Conservation (phyloP, 2,888 invertebrate species). For the Cantharis lateralis region DNA sequence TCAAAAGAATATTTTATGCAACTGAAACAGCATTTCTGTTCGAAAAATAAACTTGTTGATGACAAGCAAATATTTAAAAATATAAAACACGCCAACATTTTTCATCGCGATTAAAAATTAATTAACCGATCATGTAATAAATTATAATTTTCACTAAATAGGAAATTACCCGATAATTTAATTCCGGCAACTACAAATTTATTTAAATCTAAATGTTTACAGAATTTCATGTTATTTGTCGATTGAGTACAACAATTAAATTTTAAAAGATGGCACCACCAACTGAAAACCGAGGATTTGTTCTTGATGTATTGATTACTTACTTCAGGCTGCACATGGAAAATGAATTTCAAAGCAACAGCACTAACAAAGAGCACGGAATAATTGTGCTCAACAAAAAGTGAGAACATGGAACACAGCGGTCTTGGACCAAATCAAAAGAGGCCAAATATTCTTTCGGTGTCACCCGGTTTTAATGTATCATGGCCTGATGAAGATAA, state of each 20-base stretch:
- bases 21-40: background rate
- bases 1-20: background rate
- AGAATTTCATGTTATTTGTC: background rate
- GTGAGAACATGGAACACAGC: background rate
- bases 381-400: background rate
- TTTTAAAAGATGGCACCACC: background rate
- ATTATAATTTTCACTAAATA: background rate
- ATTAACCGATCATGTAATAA: background rate
- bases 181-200: background rate
- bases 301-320: background rate
- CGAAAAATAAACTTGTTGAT: background rate
- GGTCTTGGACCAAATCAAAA: slow-evolving; percentile 53
- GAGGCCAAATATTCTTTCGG: slow-evolving; percentile 49
- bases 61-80: background rate
- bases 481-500: slow-evolving; percentile 49
- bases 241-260: background rate
- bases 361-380: background rate
- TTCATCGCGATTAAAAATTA: background rate
- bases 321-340: background rate
- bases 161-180: background rate
- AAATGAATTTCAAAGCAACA: background rate
- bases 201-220: background rate
- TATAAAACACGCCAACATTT: no score
- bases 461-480: slow-evolving; percentile 48
- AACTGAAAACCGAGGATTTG: background rate